These are phyloP conservation scores for Tetranychus truncatus DNA, from an alignment of 2,888 invertebrate genomes.

Conservation along the genomic window DNA sequence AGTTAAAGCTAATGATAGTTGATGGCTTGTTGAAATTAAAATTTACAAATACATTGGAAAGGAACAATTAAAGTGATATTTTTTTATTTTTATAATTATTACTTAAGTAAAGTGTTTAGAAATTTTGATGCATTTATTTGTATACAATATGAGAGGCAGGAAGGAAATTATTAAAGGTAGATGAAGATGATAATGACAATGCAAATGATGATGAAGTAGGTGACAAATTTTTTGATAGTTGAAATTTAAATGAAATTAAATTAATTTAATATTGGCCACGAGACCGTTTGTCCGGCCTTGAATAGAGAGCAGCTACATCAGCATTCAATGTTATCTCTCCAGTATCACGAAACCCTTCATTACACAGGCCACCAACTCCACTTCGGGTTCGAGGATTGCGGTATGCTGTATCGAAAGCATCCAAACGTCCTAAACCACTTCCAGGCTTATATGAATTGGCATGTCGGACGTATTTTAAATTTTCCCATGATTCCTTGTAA, in stretches of 20 bases:
- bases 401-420: slow-evolving; percentile 7
- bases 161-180: neutral
- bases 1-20: too few species aligned
- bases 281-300: slow-evolving; percentile 16
- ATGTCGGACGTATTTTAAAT: slow-evolving; percentile 37
- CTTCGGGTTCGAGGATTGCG: neutral
- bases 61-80: too few species aligned
- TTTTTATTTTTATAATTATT: too few species aligned
- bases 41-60: too few species aligned
- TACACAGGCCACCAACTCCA: slow-evolving; percentile 7
- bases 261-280: neutral
- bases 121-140: too few species aligned
- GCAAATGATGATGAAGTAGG: neutral
- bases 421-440: neutral
- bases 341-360: slow-evolving; percentile 22
- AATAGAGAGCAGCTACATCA: slow-evolving; percentile 21
- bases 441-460: slow-evolving; percentile 22
- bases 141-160: neutral
- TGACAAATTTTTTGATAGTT: too few species aligned
- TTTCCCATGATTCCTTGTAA: slow-evolving; percentile 82
- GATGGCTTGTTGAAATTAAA: too few species aligned
- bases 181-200: slow-evolving; percentile 1
- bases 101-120: too few species aligned
- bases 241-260: neutral
- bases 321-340: slow-evolving; percentile 22